Base-by-base conservation (phyloP, 35 echinoderm and acorn worm genomes). In the Acanthaster planci region DNA sequence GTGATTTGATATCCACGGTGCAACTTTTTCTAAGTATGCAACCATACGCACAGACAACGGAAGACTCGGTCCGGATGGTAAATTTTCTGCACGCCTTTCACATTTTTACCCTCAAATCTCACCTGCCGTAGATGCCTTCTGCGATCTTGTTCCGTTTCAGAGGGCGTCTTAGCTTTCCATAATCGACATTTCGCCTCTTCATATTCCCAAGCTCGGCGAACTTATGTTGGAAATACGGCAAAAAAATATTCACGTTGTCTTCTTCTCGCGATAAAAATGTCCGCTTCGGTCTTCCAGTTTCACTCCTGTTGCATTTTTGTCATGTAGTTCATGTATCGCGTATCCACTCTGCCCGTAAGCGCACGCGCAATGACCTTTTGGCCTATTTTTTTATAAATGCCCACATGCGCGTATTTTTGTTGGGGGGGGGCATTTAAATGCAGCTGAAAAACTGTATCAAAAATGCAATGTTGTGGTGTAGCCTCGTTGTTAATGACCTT, bases 161-260 rank as follows among this genome's bases (percentile, higher is more conserved):
- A 77, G 91, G 91, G 78, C 91, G 91, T 93, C 86, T 93, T 55
- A 87, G 80, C 84, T 81, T 93, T 76, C 91, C 91, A 77, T 85
- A 93, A 68, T 93, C 91, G 91, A 85, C 91, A 93, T 88, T 93
- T 88, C 91, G 85, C 86, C 91, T 93, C 91, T 93, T 93, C 91
- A 93, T 93, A 93, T 93, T 93, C 91, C 86, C 80, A 54, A 88
- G 56, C 15, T 88, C 77, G 37, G 78, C 80, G 78, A 84, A 87
- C 75, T 87, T 88, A 82, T 87, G 40, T 77, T 52, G 67, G 77
- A 88, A 80, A 78, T 58, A 37, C 37, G 68, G 68, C 47, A 88
- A 93, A 85, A 86, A 51, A 55, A 51, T 52, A 9, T 29, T 27
- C 64, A 72, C 56, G 23, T 9, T 29, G 64, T 34, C 64, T 72